These are phyloP conservation scores for Allophyes oxyacanthae DNA, from an alignment of 2,888 invertebrate species.

Conservation along the genomic window DNA sequence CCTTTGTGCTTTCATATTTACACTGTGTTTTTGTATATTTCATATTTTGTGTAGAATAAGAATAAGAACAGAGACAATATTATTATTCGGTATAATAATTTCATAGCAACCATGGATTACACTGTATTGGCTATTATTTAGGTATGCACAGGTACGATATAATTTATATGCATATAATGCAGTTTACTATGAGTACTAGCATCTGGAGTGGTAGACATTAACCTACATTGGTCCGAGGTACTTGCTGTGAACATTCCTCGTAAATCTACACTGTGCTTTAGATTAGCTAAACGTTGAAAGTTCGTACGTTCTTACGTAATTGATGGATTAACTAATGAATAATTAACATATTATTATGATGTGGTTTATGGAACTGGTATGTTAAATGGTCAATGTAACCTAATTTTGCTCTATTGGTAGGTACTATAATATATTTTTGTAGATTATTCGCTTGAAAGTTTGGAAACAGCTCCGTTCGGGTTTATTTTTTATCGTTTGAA, in stretches of 20 bases:
- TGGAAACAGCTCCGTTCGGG: no score
- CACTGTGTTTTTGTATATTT: no score
- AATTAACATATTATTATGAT: constrained; percentile 30
- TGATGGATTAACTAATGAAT: constrained; percentile 34
- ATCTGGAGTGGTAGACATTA: constrained; percentile 63
- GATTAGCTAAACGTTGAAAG: constrained; percentile 41
- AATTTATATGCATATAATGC: constrained; percentile 25
- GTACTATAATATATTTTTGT: background rate
- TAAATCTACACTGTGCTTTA: constrained; percentile 49
- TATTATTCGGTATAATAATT: background rate
- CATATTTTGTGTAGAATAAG: no score
- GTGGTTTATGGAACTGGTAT: constrained; percentile 24
- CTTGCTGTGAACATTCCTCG: constrained; percentile 49
- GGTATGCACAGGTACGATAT: constrained; percentile 19
- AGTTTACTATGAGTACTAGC: constrained; percentile 35
- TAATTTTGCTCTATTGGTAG: constrained; percentile 15
- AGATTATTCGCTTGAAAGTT: no score
- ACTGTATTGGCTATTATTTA: constrained; percentile 20
- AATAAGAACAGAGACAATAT: no score
- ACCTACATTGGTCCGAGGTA: constrained; percentile 63
- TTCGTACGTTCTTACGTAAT: constrained; percentile 40
- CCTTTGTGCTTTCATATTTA: no score
- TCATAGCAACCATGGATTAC: constrained; percentile 1
- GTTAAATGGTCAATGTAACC: constrained; percentile 14
- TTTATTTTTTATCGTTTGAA: no score